Base-by-base conservation (phyloP, 1,140 invertebrate species). In the Colletes latitarsis region DNA sequence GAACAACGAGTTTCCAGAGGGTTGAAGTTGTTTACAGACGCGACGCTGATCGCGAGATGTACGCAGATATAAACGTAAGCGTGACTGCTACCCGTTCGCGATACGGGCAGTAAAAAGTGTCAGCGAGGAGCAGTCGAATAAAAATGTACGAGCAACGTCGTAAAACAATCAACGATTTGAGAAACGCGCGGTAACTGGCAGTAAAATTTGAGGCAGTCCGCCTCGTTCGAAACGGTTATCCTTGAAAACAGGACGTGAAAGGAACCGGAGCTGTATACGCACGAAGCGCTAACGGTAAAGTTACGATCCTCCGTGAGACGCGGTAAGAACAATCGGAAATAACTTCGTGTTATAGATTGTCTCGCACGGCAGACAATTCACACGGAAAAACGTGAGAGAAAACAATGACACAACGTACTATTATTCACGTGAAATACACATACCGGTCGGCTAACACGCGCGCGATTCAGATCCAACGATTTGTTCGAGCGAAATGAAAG, bases 231-330 rank as follows among this genome's bases (percentile, higher is more conserved):
- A 46, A 15, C 14, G 39, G 4, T 1, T 49, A 57, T 71, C 76
- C 76, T 77, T 71, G 76, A 77, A 62, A 60, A 46, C 76, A 71
- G 67, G 30, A 71, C 60, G 70, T 73, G 69, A 72, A 79, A 73
- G 77, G 39, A 73, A 19, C 19, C 14, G 17, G 30, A 19, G 12
- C 19, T 14, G 52, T 30, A 73, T 64, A 72, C 58, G 53, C 62
- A 2, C 30, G 52, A 49, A 43, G 21, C 19, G n/a, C 6, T 79
- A 79, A 79, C 77, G 58, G 77, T 79, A 46, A 64, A 73, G 52
- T 73, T 79, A 49, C 69, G 69, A 57, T 73, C 19, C 60, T 55
- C 12, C 68, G 69, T 64, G 77, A 21, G 60, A 53, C 46, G 14
- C n/a, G 14, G 30, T 49, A 14, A 17, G 49, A 66, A 79, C 77